These are phyloP conservation scores for Drosophila funebris DNA, from an alignment of 1,140 invertebrate species.

Conservation along the genomic window DNA sequence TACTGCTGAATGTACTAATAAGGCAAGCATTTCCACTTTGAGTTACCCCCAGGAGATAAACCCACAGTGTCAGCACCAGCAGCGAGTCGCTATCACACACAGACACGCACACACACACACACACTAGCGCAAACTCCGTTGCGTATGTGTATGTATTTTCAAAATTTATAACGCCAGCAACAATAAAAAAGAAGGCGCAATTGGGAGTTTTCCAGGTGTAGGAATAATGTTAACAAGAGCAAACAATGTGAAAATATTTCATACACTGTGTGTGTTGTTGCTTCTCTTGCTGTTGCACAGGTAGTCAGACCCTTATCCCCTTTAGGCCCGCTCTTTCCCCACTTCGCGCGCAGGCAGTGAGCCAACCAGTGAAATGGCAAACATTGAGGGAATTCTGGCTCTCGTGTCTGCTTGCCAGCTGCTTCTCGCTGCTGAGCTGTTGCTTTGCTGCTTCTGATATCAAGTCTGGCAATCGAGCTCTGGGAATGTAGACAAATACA, in stretches of 20 bases:
- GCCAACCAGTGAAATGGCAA: slow-evolving; percentile 71
- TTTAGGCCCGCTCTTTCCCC: background rate
- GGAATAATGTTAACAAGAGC: slow-evolving; percentile 67
- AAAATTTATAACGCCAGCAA: slow-evolving; percentile 71
- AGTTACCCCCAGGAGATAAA: slow-evolving; percentile 68
- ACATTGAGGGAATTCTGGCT: slow-evolving; percentile 47
- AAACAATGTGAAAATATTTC: slow-evolving; percentile 70
- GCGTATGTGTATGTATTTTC: slow-evolving; percentile 63
- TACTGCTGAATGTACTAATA: slow-evolving; percentile 82
- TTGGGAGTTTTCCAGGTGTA: slow-evolving; percentile 51
- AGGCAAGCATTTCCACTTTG: slow-evolving; percentile 81
- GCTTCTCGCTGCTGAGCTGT: background rate
- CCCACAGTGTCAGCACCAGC: slow-evolving; percentile 23
- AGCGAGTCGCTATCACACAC: slow-evolving; percentile 49
- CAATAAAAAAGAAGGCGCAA: slow-evolving; percentile 5
- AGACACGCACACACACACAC: background rate
- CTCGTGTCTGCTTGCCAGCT: slow-evolving; percentile 29
- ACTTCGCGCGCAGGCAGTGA: slow-evolving; percentile 2
- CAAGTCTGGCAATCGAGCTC: slow-evolving; percentile 31
- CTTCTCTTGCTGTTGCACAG: background rate
- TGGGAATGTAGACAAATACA: slow-evolving; percentile 40
- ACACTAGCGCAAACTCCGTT: background rate
- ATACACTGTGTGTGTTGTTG: slow-evolving; percentile 38
- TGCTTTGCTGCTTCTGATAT: slow-evolving; percentile 58
- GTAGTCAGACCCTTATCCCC: background rate